Evolutionary conservation across 1,140 invertebrate species (phyloP).

Genomic region (Cydia splendana): DNA sequence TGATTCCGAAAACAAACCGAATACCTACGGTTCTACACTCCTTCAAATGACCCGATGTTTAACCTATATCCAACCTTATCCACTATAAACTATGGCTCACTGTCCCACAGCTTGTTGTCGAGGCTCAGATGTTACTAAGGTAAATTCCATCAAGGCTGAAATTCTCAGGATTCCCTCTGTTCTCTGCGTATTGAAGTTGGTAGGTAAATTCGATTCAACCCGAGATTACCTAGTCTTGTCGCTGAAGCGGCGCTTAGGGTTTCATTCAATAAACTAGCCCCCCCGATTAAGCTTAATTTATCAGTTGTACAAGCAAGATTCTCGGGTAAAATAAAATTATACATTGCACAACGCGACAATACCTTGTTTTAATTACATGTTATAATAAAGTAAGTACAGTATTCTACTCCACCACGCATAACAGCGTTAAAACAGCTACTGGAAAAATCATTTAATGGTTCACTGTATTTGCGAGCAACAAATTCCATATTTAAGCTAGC

Average conservation of each 20-base stretch:
- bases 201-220: slow-evolving; percentile 3
- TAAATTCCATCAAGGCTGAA: slow-evolving; percentile 24
- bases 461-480: too few relatives aligned
- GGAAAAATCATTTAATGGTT: too few relatives aligned
- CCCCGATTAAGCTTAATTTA: not conserved
- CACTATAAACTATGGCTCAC: not conserved
- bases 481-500: too few relatives aligned
- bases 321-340: slow-evolving; percentile 13
- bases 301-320: not conserved
- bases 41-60: not conserved
- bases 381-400: too few relatives aligned
- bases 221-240: slow-evolving; percentile 22
- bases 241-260: not conserved
- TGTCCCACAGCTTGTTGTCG: not conserved
- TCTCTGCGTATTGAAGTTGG: slow-evolving; percentile 1
- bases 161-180: slow-evolving; percentile 21
- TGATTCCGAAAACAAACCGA: slow-evolving; percentile 25
- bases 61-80: not conserved
- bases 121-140: slow-evolving; percentile 24
- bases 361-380: too few relatives aligned
- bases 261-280: not conserved
- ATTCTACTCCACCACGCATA: too few relatives aligned
- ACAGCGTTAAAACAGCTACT: too few relatives aligned
- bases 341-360: not conserved
- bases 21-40: not conserved